These are phyloP conservation scores for Ceriagrion tenellum DNA, from an alignment of 2,888 invertebrate genomes.

Conservation along the genomic window DNA sequence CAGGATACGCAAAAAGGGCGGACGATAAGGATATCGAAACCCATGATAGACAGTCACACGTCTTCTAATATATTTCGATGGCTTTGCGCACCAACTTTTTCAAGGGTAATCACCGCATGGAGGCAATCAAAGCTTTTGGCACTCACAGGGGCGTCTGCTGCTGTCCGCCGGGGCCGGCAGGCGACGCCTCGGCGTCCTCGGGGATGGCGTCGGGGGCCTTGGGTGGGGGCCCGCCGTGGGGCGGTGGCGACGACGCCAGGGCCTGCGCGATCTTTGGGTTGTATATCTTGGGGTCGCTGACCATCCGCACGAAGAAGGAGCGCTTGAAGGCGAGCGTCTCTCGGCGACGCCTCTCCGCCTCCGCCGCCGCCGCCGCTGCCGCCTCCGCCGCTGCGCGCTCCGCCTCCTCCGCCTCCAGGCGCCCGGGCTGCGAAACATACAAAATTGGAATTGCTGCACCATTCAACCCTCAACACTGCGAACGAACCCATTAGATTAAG, in stretches of 20 bases:
- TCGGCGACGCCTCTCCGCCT: conserved; percentile 86
- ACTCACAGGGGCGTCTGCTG: conserved; percentile 78
- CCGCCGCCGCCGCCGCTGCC: conserved; percentile 87
- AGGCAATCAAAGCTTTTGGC: no score
- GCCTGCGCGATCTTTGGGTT: conserved; percentile 93
- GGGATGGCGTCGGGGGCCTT: conserved; percentile 77
- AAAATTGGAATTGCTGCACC: no score
- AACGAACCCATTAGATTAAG: no score
- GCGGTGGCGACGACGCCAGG: conserved; percentile 80
- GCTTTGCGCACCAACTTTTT: no score
- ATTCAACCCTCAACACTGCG: no score
- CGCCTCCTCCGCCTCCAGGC: conserved; percentile 48
- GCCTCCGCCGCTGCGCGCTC: conserved; percentile 76
- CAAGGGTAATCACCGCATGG: no score
- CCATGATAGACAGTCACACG: no score
- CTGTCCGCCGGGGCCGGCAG: not conserved
- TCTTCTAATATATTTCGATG: no score
- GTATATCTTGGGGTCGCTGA: conserved; percentile 97
- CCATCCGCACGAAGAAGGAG: conserved; percentile 98
- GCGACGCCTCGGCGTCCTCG: conserved; percentile 71
- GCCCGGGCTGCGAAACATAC: not conserved
- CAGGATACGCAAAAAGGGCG: no score
- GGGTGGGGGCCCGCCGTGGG: not conserved
- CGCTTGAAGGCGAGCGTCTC: conserved; percentile 93
- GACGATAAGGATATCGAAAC: no score